A percentile compares a stretch with the other conserved stretches of the same genome.
Conservation (phyloP, 2,113 vertebrate species). For the Hypocryptadius cinnamomeus region DNA sequence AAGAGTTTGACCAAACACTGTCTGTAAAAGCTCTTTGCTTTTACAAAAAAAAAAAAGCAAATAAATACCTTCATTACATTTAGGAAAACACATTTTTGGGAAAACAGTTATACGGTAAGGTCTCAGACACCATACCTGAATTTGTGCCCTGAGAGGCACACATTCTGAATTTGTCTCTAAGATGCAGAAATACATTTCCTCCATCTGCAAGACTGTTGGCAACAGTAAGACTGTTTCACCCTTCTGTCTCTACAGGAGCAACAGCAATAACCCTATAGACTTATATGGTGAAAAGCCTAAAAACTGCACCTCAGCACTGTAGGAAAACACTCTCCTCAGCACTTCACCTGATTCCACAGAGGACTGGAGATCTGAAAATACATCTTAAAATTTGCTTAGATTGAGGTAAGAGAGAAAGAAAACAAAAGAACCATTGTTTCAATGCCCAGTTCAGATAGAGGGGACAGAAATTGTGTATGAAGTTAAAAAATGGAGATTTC, state of each 20-base stretch:
- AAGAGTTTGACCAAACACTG: not conserved
- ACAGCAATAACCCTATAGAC: not conserved
- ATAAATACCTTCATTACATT: not conserved
- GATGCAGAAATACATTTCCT: not conserved
- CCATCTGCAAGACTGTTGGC: not conserved
- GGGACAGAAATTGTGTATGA: not conserved
- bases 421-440: not conserved
- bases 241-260: not conserved
- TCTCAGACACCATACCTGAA: not conserved
- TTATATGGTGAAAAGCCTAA: not conserved
- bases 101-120: not conserved
- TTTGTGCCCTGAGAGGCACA: not conserved
- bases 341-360: not conserved
- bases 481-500: not conserved
- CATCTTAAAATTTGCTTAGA: not conserved
- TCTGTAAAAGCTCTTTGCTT: not conserved
- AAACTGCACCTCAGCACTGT: not conserved
- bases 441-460: not conserved
- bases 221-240: not conserved
- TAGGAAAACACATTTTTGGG: not conserved
- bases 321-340: not conserved
- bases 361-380: not conserved
- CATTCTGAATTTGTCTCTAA: not conserved
- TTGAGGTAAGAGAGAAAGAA: not conserved
- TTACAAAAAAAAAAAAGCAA: not conserved